phyloP scores from a whole-genome alignment of 2,888 invertebrate species.

The Heteromurus nitidus region DNA sequence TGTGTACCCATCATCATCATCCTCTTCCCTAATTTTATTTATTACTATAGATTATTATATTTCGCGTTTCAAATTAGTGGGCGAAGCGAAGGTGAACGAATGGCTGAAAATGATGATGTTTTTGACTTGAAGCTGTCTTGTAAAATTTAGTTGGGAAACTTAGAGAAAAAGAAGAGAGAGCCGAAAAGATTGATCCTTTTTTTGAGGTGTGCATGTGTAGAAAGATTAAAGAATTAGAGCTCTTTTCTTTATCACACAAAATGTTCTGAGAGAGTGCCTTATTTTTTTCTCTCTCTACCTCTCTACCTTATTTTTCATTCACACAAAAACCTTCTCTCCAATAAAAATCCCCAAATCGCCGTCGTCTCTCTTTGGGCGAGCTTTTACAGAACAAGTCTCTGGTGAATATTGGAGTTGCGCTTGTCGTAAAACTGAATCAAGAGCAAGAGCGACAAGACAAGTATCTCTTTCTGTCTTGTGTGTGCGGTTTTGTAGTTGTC shows the following conservation, averaged over 20 bases:
- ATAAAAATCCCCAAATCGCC: too few species aligned
- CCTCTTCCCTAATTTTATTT: background rate
- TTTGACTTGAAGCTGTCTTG: background rate
- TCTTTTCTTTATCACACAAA: background rate
- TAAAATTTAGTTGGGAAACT: background rate
- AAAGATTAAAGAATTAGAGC: conserved; percentile 1
- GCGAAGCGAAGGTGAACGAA: conserved; percentile 54
- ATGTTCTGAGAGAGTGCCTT: conserved; percentile 3
- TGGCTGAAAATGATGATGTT: background rate
- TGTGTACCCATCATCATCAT: background rate
- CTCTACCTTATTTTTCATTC: background rate
- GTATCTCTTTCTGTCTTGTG: background rate
- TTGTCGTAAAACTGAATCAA: too few species aligned
- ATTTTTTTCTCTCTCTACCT: background rate
- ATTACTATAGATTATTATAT: background rate
- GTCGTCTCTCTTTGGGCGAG: too few species aligned
- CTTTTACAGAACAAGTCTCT: too few species aligned
- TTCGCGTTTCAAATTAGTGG: conserved; percentile 29
- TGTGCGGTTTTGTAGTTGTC: conserved; percentile 12
- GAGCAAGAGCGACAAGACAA: conserved; percentile 6
- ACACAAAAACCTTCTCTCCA: too few species aligned
- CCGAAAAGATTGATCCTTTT: background rate
- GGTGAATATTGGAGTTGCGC: too few species aligned
- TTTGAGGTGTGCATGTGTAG: background rate
- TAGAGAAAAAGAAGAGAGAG: background rate